Evolutionary conservation across 1,140 invertebrate genomes (phyloP).

Genomic region (Sinella curviseta): DNA sequence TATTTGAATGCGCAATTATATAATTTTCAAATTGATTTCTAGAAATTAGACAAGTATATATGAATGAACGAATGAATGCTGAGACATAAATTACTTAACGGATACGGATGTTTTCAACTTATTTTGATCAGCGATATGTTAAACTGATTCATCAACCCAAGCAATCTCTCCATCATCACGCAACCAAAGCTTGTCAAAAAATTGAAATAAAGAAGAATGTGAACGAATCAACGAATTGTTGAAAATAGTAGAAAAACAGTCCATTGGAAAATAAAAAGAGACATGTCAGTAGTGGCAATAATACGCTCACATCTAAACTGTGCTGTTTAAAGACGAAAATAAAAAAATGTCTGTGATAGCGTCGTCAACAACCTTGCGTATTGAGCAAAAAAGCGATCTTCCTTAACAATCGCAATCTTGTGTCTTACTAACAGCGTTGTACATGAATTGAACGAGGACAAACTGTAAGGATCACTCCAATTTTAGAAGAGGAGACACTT

Average conservation of each 20-base stretch:
- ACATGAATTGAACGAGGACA: too few relatives aligned
- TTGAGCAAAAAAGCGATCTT: too few relatives aligned
- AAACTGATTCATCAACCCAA: conserved; percentile 12
- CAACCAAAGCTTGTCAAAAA: conserved; percentile 5
- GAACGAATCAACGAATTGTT: conserved; percentile 26
- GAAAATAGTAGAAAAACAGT: too few relatives aligned
- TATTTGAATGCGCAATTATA: conserved; percentile 14
- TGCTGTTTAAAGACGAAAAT: too few relatives aligned
- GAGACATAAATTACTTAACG: conserved; percentile 17
- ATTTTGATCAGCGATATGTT: not conserved
- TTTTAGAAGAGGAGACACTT: too few relatives aligned
- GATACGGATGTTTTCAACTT: conserved; percentile 20
- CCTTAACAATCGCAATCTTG: too few relatives aligned
- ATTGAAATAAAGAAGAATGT: not conserved
- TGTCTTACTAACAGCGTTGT: too few relatives aligned
- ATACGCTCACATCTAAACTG: too few relatives aligned
- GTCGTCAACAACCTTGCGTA: too few relatives aligned
- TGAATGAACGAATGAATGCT: not conserved
- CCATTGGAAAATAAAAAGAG: conserved; percentile 32
- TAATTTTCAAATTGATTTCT: not conserved
- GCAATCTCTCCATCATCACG: conserved; percentile 24
- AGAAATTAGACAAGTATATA: not conserved
- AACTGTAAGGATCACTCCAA: too few relatives aligned
- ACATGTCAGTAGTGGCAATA: too few relatives aligned
- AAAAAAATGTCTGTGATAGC: too few relatives aligned